Base-by-base conservation (phyloP, 2,797 vertebrate genomes). In the Parambassis ranga region DNA sequence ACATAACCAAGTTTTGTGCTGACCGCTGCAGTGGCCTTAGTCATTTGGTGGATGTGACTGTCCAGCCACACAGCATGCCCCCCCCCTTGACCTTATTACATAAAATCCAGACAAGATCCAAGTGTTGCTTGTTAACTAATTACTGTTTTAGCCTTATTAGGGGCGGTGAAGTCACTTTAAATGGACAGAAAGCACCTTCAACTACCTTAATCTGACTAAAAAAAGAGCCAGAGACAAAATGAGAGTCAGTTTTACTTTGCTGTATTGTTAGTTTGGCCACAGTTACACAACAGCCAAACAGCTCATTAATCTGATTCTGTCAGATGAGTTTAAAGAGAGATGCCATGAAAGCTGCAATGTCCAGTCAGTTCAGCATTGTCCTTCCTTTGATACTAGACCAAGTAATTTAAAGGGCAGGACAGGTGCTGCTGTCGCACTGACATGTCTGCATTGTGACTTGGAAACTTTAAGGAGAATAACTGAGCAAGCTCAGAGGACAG, bases 271-370 rank as follows among this genome's bases (percentile, higher is more conserved):
- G 55, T 48, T 65, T 59, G 27, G 33, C 14, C 35, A 42, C 35
- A 51, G 38, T 67, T 75, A 50, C 46, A 69, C 59, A 74, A 78
- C 36, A n/a, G 65, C 24, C 63, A 13, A 15, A 52, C 22, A 39
- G 39, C 49, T 86, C 61, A 58, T 71, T 81, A 69, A 36, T 71
- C 28, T 42, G 47, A 85, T 84, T 66, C 20, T 55, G 33, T 76
- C 84, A 52, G 36, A 36, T 1, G 9, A n/a, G 46, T 62, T 63
- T 50, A 43, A n/a, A n/a, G n/a, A 31, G 44, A 63, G 55, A 48
- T 2, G 10, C 2, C 2, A 13, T 24, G n/a, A 55, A 37, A 51
- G 26, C 35, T 27, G 10, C 47, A 35, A 42, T 18, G 41, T 23
- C 56, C 14, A 19, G 30, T 27, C 42, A 16, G 50, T 10, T 58